Base-by-base conservation (phyloP, 1,140 invertebrate genomes). In the Drosophila paulistorum region DNA sequence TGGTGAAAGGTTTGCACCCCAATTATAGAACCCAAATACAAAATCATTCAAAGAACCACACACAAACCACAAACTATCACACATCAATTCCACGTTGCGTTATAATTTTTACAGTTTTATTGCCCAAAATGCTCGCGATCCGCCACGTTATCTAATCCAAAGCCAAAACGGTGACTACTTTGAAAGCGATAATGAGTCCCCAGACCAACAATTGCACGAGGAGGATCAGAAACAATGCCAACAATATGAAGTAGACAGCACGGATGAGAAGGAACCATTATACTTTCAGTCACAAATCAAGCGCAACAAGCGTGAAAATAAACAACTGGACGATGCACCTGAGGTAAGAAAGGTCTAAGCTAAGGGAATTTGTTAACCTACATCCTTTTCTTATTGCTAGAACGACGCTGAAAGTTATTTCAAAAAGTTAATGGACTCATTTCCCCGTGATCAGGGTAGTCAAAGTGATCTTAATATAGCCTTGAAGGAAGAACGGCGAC, bases 401-500 rank as follows among this genome's bases (percentile, higher is more conserved):
- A 86, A 83, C 45, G 23, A 55, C 13, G 71, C 61, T 42, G 86
- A 89, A 48, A 81, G 74, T 20, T 87, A 87, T 64, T 20, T 87
- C 0, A 89, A 87, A 17, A 83, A 89, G 13, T 63, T 87, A 26
- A 74, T 87, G 84, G 83, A 87, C 66, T 89, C 84, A 0, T 87
- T 87, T 41, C 83, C 83, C 1, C 73, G 84, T 17, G 83, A 87
- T 37, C 79, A 89, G 45, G 68, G 37, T n/a, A 63, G 70, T 5
- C 79, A 65, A 14, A 83, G 64, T n/a, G 68, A 79, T 55, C 65
- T 70, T 7, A 71, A 89, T 3, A 57, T 79, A 9, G 73, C 68
- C 5, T 60, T 89, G 4, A 51, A 48, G 0, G 54, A 51, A 30
- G 67, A 57, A 30, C 62, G 71, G 13, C 65, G 66, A 7, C 45